Evolutionary conservation across 2,888 invertebrate species (phyloP).

Genomic region (Agapostemon virescens): DNA sequence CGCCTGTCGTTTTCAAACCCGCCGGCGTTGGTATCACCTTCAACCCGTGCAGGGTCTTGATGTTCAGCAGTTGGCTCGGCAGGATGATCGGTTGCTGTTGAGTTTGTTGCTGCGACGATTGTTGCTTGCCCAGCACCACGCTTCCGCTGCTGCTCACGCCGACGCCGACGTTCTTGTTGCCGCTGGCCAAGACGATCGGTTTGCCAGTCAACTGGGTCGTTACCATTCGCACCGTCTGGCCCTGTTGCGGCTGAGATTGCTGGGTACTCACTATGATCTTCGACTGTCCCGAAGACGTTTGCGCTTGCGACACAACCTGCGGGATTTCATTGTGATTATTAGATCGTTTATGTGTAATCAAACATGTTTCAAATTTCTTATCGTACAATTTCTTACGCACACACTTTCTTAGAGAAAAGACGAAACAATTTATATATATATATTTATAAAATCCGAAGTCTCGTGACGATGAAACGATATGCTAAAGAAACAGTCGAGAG

Average conservation of each 20-base stretch:
- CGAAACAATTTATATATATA: too few relatives aligned
- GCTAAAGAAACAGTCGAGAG: neutral
- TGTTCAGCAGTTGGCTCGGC: conserved; percentile 78
- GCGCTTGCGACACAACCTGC: conserved; percentile 79
- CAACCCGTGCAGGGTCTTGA: conserved; percentile 78
- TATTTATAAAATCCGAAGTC: too few relatives aligned
- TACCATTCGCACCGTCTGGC: conserved; percentile 79
- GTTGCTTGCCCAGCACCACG: conserved; percentile 76
- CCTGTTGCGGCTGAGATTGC: conserved; percentile 66
- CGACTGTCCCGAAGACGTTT: conserved; percentile 71
- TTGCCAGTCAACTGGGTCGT: conserved; percentile 79
- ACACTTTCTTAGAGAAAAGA: too few relatives aligned
- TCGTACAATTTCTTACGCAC: too few relatives aligned
- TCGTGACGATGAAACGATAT: too few relatives aligned
- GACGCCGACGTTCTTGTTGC: conserved; percentile 76
- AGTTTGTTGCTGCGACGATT: conserved; percentile 59
- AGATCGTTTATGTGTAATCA: too few relatives aligned
- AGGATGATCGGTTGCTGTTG: conserved; percentile 78
- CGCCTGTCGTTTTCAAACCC: conserved; percentile 77
- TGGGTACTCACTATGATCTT: conserved; percentile 78
- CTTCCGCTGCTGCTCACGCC: conserved; percentile 73
- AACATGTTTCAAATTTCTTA: too few relatives aligned
- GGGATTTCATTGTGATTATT: neutral
- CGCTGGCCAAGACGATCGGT: conserved; percentile 78
- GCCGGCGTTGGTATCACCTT: conserved; percentile 79